Percentiles rank a stretch among this genome's conserved stretches.
phyloP scores from a whole-genome alignment of 2,113 vertebrate genomes.

The Festucalex cinctus region DNA sequence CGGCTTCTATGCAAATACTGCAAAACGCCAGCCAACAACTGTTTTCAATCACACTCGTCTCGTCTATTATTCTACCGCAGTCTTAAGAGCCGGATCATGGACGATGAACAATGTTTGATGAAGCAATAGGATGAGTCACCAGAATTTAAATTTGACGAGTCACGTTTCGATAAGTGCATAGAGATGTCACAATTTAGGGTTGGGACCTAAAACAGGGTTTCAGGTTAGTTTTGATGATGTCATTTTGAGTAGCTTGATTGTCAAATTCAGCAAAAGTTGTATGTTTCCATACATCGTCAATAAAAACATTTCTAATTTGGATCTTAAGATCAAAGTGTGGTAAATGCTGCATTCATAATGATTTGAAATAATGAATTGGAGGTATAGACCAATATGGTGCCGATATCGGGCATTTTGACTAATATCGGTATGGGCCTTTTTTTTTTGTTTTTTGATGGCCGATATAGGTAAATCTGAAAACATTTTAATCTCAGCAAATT shows the following conservation, averaged over 20 bases:
- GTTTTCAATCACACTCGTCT: not conserved
- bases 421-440: too few species aligned
- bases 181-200: not conserved
- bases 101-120: not conserved
- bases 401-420: too few species aligned
- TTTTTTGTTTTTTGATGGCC: too few species aligned
- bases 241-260: not conserved
- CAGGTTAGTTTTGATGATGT: too few species aligned
- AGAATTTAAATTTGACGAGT: not conserved
- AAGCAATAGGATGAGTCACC: not conserved
- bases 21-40: not conserved
- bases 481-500: too few species aligned
- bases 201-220: not conserved
- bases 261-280: not conserved
- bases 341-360: not conserved
- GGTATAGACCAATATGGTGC: too few species aligned
- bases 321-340: not conserved
- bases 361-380: not conserved
- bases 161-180: not conserved
- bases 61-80: not conserved
- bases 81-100: too few species aligned
- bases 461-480: too few species aligned
- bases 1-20: not conserved
- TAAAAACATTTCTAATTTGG: not conserved
- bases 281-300: too few species aligned